Conservation (phyloP, 37 sponge, comb jelly and placozoan genomes). For the Mnemiopsis leidyi region DNA sequence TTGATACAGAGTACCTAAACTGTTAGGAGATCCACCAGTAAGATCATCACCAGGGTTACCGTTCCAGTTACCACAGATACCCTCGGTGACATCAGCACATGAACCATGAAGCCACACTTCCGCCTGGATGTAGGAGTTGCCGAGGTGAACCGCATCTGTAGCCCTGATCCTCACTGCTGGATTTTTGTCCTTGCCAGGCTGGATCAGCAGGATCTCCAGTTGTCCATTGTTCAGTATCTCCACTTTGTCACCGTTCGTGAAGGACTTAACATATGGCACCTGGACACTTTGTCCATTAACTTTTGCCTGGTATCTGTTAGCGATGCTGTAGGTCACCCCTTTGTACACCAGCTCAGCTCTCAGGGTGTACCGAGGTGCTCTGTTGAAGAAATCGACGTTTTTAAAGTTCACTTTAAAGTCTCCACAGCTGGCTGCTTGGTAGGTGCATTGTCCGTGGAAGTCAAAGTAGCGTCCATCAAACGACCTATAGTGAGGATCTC, state of each 20-base stretch:
- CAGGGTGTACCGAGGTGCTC: neutral
- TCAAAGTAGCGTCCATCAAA: slow-evolving; percentile 28
- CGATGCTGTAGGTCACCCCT: neutral
- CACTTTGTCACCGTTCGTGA: slow-evolving; percentile 36
- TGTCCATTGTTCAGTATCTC: slow-evolving; percentile 15
- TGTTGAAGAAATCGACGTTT: neutral
- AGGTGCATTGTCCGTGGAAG: slow-evolving; percentile 32
- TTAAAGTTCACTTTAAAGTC: slow-evolving; percentile 42
- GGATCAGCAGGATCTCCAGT: slow-evolving; percentile 19
- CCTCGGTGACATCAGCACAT: neutral
- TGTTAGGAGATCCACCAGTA: neutral
- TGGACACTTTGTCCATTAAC: slow-evolving; percentile 2
- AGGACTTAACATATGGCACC: neutral
- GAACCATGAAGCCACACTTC: slow-evolving; percentile 41
- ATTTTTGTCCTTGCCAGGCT: neutral
- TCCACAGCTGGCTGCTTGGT: slow-evolving; percentile 59
- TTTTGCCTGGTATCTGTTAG: neutral
- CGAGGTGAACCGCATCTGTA: neutral
- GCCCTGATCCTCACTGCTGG: slow-evolving; percentile 9
- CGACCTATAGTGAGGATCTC: slow-evolving; percentile 41
- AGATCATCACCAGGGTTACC: slow-evolving; percentile 28
- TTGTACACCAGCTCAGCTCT: slow-evolving; percentile 1
- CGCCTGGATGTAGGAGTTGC: slow-evolving; percentile 20
- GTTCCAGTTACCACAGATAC: slow-evolving; percentile 50
- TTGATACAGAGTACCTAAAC: neutral